Evolutionary conservation across 2,797 vertebrate genomes (phyloP).

Genomic region (Xiphorhynchus erythropygius): DNA sequence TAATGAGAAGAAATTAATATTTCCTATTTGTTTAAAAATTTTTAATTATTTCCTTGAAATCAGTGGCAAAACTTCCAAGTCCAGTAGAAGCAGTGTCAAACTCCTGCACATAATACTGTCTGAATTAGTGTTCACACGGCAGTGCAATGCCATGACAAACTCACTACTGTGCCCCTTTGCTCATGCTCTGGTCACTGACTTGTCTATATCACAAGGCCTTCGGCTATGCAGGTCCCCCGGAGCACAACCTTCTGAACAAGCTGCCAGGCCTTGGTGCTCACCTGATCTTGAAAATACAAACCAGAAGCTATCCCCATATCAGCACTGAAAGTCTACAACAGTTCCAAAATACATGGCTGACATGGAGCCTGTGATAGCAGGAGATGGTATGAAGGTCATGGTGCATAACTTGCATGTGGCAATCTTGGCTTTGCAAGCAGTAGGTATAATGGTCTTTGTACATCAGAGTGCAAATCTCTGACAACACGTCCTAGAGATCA

Average conservation of each 20-base stretch:
- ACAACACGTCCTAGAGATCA: background rate
- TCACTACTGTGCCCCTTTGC: background rate
- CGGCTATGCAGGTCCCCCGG: background rate
- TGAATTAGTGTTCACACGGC: rapidly evolving
- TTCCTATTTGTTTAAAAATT: background rate
- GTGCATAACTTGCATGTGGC: background rate
- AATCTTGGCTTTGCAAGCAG: background rate
- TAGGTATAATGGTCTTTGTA: background rate
- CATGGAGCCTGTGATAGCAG: background rate
- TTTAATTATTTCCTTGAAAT: background rate
- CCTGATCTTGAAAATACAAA: background rate
- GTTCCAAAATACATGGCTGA: background rate
- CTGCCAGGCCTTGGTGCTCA: background rate
- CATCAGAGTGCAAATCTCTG: background rate
- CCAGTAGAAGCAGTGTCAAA: background rate
- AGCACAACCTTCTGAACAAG: background rate
- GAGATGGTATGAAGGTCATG: background rate
- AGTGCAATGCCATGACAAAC: background rate
- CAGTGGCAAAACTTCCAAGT: background rate
- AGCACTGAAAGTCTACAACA: background rate
- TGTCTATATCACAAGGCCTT: background rate
- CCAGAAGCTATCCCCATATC: background rate
- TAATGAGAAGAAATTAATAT: background rate
- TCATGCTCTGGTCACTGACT: background rate
- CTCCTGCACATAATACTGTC: background rate